Evolutionary conservation across 2,113 vertebrate genomes (phyloP).

Genomic region (Cebidichthys violaceus): DNA sequence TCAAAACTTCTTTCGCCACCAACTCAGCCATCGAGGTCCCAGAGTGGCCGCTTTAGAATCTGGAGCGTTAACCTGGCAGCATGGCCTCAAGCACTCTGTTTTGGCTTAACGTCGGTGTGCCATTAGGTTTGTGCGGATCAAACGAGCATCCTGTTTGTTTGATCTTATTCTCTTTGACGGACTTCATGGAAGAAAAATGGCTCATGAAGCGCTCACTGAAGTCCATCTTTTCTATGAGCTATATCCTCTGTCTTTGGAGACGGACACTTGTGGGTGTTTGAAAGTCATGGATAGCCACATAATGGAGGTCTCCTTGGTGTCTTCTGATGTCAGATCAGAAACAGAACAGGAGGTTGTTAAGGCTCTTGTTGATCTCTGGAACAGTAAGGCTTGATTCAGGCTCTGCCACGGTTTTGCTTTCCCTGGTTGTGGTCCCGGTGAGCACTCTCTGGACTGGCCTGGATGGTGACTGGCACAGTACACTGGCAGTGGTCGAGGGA

Average conservation of each 20-base stretch:
- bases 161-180: conserved; percentile 4
- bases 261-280: conserved; percentile 16
- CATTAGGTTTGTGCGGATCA: conserved; percentile 23
- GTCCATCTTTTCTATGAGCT: conserved; percentile 56
- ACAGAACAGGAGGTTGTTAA: background rate
- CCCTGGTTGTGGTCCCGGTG: conserved; percentile 68
- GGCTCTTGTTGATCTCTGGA: background rate
- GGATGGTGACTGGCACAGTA: conserved; percentile 58
- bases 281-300: conserved; percentile 17
- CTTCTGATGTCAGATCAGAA: background rate
- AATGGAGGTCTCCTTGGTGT: background rate
- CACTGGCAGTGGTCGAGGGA: conserved; percentile 56
- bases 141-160: background rate
- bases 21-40: conserved; percentile 52
- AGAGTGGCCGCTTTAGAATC: conserved; percentile 68
- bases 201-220: conserved; percentile 20
- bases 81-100: conserved; percentile 25
- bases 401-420: conserved; percentile 49
- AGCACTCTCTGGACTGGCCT: conserved; percentile 49
- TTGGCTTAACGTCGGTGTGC: conserved; percentile 35
- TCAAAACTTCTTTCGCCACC: conserved; percentile 40
- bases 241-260: conserved; percentile 44
- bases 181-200: conserved; percentile 27
- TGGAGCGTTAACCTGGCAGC: conserved; percentile 61
- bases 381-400: conserved; percentile 43